Percentiles rank a stretch among this genome's conserved stretches.
phyloP scores from a whole-genome alignment of 1,140 invertebrate genomes.

The Delia radicum region DNA sequence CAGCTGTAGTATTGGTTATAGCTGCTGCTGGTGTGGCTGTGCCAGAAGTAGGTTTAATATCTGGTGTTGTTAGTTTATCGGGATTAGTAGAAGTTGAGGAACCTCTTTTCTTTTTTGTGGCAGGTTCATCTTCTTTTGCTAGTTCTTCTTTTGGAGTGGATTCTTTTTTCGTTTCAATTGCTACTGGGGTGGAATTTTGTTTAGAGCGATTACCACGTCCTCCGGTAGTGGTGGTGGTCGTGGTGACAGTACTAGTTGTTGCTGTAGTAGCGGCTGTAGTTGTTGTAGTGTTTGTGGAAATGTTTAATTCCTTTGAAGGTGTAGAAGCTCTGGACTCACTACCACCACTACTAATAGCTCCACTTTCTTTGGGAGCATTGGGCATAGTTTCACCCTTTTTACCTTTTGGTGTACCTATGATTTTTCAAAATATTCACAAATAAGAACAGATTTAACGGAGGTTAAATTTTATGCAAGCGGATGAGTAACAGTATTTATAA shows the following conservation, averaged over 20 bases:
- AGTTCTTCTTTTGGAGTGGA: not conserved
- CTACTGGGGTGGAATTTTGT: conserved; percentile 18
- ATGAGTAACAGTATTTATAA: too few species aligned
- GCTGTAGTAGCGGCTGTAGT: conserved; percentile 26
- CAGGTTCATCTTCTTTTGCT: conserved; percentile 21
- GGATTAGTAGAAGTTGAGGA: conserved; percentile 16
- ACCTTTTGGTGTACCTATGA: conserved; percentile 31
- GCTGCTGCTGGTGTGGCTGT: conserved; percentile 35
- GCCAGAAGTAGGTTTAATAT: conserved; percentile 35
- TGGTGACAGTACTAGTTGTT: not conserved
- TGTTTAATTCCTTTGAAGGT: conserved; percentile 57
- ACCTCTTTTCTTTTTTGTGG: conserved; percentile 38
- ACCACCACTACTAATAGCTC: conserved; percentile 33
- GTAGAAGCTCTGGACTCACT: conserved; percentile 67
- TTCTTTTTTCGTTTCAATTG: conserved; percentile 32
- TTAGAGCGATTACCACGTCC: conserved; percentile 25
- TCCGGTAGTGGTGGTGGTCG: conserved; percentile 27
- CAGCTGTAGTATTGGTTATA: not conserved
- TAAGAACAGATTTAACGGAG: too few species aligned
- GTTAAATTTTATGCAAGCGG: too few species aligned
- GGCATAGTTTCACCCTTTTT: conserved; percentile 27
- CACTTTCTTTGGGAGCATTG: conserved; percentile 16
- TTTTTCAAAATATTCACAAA: too few species aligned
- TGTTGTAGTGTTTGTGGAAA: conserved; percentile 27
- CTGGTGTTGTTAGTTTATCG: conserved; percentile 22